Evolutionary conservation across 2,888 invertebrate species (phyloP), one percentile per base, ranked within the genome.

Genomic region (Eupithecia exiguata): DNA sequence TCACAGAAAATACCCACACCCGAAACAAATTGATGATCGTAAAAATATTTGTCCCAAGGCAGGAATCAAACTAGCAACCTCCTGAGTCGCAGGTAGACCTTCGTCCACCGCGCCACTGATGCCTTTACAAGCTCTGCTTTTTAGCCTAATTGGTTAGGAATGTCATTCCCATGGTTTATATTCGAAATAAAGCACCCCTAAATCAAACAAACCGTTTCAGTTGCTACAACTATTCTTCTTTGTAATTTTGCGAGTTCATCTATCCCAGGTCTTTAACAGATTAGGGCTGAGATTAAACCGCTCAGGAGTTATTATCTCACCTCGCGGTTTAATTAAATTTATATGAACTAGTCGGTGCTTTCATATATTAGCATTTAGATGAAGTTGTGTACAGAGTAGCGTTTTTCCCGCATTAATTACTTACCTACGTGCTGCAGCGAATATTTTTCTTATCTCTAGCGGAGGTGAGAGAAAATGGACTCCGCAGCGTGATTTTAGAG

Each of bases 251-350:
- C 12, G 35, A 49, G 72, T 70, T 68, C 67, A 70, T 75, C 18
- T 69, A 67, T 69, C 62, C 53, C 67, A 66, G 76, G 46, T 74
- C 70, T 69, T 75, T 73, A 70, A 61, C 38, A 71, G 70, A 73
- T 76, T 73, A 71, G 71, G 72, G 69, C 69, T 25, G 66, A 71
- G 76, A 69, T 76, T 73, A 76, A 67, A 58, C 43, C 61, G 63
- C 67, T 63, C 72, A 63, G 67, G 71, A 69, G 69, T 66, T 73
- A 76, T 79, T 76, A 74, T 76, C 79, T 77, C 74, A 74, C 78
- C 77, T 78, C 71, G 69, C 67, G 71, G 77, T 73, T 72, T 78
- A 79, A 79, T 80, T 84, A 82, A 84, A 78, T 85, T 84, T 77
- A 79, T 80, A 82, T 84, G 82, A 82, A 81, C 77, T 76, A 73